phyloP scores from a whole-genome alignment of 2,113 vertebrate genomes.

The Tiliqua scincoides region DNA sequence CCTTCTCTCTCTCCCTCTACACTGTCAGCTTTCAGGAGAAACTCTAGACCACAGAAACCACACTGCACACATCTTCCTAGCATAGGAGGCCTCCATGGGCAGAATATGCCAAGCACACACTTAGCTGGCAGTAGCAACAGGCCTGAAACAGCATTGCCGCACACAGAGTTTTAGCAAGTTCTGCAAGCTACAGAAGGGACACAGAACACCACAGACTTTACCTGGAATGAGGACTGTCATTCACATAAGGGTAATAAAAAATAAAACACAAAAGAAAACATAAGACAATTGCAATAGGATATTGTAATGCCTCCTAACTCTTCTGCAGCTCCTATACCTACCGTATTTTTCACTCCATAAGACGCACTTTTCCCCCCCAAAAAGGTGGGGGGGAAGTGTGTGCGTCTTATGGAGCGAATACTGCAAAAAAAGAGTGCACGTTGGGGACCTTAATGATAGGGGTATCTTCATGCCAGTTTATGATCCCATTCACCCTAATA shows the following conservation, averaged over 20 bases:
- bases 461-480: too few species aligned
- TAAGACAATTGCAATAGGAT: constrained; percentile 59
- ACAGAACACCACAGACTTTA: constrained; percentile 67
- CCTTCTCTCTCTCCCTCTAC: background rate
- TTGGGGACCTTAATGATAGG: too few species aligned
- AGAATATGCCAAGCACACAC: constrained; percentile 52
- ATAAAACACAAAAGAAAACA: constrained; percentile 72
- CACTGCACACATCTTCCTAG: background rate
- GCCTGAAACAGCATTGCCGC: constrained; percentile 51
- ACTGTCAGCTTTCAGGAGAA: constrained; percentile 55
- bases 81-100: background rate
- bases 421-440: too few species aligned
- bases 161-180: constrained; percentile 36
- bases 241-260: constrained; percentile 63
- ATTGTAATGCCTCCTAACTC: constrained; percentile 17
- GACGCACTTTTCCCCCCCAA: too few species aligned
- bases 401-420: too few species aligned
- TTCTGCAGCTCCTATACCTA: constrained; percentile 18
- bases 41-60: constrained; percentile 11
- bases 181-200: constrained; percentile 56
- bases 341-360: too few species aligned
- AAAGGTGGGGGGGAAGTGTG: too few species aligned
- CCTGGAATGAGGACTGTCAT: constrained; percentile 86
- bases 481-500: too few species aligned
- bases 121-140: constrained; percentile 44